Evolutionary conservation across 2,888 invertebrate genomes (phyloP).

Genomic region (Esperia sulphurella): DNA sequence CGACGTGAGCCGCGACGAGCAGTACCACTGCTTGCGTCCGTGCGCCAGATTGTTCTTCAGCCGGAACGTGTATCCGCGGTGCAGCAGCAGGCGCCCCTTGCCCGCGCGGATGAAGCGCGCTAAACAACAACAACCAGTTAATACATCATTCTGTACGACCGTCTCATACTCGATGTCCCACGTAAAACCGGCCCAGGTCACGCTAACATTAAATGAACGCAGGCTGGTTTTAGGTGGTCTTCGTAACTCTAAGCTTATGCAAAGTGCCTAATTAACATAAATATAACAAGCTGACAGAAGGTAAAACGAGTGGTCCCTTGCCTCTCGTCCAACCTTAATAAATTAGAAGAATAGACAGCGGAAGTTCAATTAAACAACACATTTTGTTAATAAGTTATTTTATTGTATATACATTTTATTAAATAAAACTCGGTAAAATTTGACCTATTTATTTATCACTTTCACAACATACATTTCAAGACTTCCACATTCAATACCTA

Average conservation of each 20-base stretch:
- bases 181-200: background rate
- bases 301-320: background rate
- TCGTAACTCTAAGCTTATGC: background rate
- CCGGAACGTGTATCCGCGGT: conserved; percentile 72
- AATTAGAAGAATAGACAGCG: background rate
- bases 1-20: conserved; percentile 69
- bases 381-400: background rate
- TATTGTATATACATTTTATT: background rate
- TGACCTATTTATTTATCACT: conserved; percentile 17
- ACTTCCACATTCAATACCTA: background rate
- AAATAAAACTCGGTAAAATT: conserved; percentile 15
- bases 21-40: conserved; percentile 75
- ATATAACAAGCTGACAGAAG: background rate
- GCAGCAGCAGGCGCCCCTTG: conserved; percentile 65
- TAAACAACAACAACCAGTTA: conserved; percentile 18
- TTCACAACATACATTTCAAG: conserved; percentile 12
- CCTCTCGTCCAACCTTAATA: background rate
- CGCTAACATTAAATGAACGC: background rate
- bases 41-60: conserved; percentile 74
- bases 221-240: background rate
- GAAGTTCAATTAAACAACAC: background rate
- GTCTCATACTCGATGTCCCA: background rate
- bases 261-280: background rate
- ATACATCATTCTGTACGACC: background rate
- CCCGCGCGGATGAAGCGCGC: conserved; percentile 74